Evolutionary conservation across 2,888 invertebrate genomes (phyloP).

Genomic region (Crioceris asparagi): DNA sequence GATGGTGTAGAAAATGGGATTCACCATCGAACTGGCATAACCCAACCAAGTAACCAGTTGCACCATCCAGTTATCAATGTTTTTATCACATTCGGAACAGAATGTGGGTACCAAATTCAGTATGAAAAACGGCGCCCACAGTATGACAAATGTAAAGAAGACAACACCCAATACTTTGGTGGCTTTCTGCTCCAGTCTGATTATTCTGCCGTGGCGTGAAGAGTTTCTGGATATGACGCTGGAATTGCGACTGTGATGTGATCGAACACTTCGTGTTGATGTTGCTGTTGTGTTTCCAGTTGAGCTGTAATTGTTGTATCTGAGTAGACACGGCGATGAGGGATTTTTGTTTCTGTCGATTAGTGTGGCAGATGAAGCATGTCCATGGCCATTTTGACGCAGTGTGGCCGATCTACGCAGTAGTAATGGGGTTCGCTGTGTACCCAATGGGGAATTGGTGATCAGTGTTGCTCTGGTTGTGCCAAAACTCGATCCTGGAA

Average conservation of each 20-base stretch:
- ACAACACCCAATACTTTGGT: conserved; percentile 92
- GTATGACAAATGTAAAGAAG: conserved; percentile 86
- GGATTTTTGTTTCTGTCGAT: conserved; percentile 38
- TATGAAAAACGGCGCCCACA: conserved; percentile 95
- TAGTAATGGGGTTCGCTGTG: conserved; percentile 38
- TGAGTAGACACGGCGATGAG: conserved; percentile 46
- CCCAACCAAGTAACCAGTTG: conserved; percentile 88
- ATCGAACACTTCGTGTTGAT: conserved; percentile 40
- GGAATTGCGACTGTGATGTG: conserved; percentile 69
- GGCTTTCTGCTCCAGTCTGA: conserved; percentile 85
- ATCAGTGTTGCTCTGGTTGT: conserved; percentile 52
- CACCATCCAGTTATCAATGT: conserved; percentile 67
- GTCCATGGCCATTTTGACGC: conserved; percentile 39
- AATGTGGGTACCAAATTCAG: conserved; percentile 77
- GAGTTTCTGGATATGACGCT: conserved; percentile 74
- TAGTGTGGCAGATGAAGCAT: conserved; percentile 16
- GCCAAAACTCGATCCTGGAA: conserved; percentile 57
- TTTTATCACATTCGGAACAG: conserved; percentile 68
- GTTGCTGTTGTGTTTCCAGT: conserved; percentile 17
- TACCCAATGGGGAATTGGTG: conserved; percentile 35
- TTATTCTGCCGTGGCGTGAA: conserved; percentile 71
- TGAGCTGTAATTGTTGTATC: conserved; percentile 31
- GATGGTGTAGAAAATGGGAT: conserved; percentile 92
- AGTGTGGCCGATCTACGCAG: conserved; percentile 50
- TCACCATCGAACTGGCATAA: conserved; percentile 89